These are phyloP conservation scores for Alligator sinensis DNA, from an alignment of 2,113 vertebrate species.

Conservation along the genomic window DNA sequence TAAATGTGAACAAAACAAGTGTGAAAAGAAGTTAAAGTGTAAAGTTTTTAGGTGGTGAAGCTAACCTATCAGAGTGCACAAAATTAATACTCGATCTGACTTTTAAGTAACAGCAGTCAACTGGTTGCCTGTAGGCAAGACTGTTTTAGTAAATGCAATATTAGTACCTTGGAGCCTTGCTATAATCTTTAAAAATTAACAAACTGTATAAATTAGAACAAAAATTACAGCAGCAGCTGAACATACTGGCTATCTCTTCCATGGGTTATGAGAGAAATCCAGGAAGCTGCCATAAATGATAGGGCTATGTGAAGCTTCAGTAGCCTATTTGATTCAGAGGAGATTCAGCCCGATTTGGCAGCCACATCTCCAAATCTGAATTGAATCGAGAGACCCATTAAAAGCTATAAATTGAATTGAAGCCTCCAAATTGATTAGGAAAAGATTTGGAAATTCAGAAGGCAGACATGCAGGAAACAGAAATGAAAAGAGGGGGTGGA, in stretches of 20 bases:
- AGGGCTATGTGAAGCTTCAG: too few species aligned
- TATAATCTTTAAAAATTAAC: neutral
- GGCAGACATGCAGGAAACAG: too few species aligned
- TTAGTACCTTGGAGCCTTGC: neutral
- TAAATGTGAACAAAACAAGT: neutral
- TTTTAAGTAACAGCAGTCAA: neutral
- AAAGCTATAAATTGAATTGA: too few species aligned
- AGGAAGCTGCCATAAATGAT: neutral
- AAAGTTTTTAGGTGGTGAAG: neutral
- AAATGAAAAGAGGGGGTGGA: too few species aligned
- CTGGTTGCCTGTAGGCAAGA: conserved; percentile 6
- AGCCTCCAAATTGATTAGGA: too few species aligned
- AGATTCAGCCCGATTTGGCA: too few species aligned
- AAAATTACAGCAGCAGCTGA: neutral
- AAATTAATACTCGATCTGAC: neutral
- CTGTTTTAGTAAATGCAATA: neutral
- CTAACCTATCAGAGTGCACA: neutral
- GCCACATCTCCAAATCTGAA: too few species aligned
- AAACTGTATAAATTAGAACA: neutral
- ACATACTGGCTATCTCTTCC: neutral
- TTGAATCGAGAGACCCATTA: too few species aligned
- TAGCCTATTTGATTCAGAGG: too few species aligned
- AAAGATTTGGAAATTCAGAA: too few species aligned
- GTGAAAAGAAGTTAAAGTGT: neutral
- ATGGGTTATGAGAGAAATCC: neutral